Percentiles rank a stretch among this genome's conserved stretches.
These are phyloP conservation scores for Cheirogaleus medius DNA, from an alignment of 2,113 vertebrate species.

Conservation along the genomic window DNA sequence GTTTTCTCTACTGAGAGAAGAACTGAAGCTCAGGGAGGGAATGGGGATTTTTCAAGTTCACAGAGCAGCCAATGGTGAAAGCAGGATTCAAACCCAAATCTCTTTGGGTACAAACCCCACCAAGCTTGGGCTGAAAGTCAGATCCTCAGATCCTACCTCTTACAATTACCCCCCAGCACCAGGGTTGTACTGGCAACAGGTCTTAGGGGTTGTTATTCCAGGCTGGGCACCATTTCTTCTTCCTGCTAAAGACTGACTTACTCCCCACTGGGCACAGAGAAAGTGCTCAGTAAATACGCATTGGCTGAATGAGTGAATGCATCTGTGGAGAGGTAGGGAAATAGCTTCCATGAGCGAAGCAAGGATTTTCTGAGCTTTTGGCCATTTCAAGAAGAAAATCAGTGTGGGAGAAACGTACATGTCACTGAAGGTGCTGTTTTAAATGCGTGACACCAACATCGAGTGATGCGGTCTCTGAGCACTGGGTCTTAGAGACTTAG, in stretches of 20 bases:
- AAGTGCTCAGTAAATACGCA: not conserved
- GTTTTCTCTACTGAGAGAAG: not conserved
- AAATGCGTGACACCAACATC: not conserved
- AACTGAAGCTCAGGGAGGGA: too few relatives aligned
- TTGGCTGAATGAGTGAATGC: fast-evolving
- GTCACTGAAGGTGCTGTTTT: not conserved
- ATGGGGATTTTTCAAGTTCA: not conserved
- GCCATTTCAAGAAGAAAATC: not conserved
- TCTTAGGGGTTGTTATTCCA: not conserved
- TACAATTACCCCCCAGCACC: not conserved
- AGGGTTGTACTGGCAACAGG: not conserved
- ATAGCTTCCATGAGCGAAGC: not conserved
- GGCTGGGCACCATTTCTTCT: not conserved
- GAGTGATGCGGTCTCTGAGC: not conserved
- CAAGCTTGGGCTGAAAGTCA: not conserved
- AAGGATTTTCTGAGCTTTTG: not conserved
- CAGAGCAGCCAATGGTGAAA: not conserved
- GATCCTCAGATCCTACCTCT: not conserved
- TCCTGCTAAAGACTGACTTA: not conserved
- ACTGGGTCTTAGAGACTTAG: not conserved
- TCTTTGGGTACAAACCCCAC: not conserved
- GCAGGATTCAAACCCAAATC: not conserved
- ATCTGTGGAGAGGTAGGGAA: not conserved
- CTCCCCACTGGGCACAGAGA: fast-evolving
- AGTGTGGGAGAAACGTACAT: not conserved